phyloP scores from a whole-genome alignment of 2,888 invertebrate species.

The Lucinisca nassula region DNA sequence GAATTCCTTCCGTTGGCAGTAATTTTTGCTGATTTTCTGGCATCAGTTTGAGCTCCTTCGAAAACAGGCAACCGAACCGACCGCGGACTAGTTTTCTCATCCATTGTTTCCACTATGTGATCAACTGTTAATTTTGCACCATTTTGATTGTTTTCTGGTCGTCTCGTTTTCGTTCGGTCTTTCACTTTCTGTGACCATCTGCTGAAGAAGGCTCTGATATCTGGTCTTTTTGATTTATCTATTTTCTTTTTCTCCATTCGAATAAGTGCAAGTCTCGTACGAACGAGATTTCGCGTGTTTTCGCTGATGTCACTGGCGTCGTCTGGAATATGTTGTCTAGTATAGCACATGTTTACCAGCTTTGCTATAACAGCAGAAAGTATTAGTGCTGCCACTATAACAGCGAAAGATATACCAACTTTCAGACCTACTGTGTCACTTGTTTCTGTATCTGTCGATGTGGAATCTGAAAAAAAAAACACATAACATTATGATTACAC shows the following conservation, averaged over 20 bases:
- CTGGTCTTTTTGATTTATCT: constrained; percentile 9
- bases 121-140: constrained; percentile 18
- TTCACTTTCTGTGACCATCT: constrained; percentile 37
- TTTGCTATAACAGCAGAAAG: constrained; percentile 79
- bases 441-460: not conserved
- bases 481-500: too few species aligned
- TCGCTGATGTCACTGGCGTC: constrained; percentile 82
- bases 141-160: not conserved
- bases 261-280: constrained; percentile 69
- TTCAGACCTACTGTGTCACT: constrained; percentile 35
- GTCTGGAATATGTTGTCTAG: constrained; percentile 67
- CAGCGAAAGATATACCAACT: constrained; percentile 60
- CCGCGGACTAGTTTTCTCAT: not conserved
- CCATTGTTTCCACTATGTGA: not conserved
- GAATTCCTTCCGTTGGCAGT: not conserved
- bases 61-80: constrained; percentile 32
- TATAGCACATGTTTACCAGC: constrained; percentile 77
- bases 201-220: constrained; percentile 15
- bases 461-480: constrained; percentile 38
- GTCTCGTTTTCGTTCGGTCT: constrained; percentile 7
- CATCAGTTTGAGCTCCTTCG: not conserved
- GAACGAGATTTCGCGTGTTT: constrained; percentile 73
- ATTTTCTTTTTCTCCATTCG: constrained; percentile 61
- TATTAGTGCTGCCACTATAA: constrained; percentile 73
- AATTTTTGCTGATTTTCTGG: not conserved